Evolutionary conservation across 1,140 invertebrate genomes (phyloP).

Genomic region (Phymastichus coffea): DNA sequence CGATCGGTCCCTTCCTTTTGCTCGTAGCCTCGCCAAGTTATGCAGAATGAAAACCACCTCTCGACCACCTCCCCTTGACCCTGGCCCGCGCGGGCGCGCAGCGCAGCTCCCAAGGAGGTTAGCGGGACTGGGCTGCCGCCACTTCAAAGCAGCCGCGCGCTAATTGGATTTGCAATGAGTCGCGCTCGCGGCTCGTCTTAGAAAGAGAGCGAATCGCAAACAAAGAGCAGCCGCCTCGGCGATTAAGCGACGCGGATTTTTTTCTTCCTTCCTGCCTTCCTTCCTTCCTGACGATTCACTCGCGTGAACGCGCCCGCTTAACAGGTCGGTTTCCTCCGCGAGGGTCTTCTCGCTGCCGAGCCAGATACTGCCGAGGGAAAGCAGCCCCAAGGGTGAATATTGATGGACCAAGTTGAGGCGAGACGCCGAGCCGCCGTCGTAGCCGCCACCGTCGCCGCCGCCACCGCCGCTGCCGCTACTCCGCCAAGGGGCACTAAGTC

Average conservation of each 20-base stretch:
- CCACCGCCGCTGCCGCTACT: too few species aligned
- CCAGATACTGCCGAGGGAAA: slow-evolving; percentile 6
- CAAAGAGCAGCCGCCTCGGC: background rate
- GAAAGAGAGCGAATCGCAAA: slow-evolving; percentile 7
- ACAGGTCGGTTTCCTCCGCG: slow-evolving; percentile 33
- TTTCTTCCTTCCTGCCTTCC: background rate
- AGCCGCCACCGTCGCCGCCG: too few species aligned
- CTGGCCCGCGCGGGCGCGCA: background rate
- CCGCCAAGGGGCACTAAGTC: slow-evolving; percentile 31
- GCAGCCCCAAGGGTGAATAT: slow-evolving; percentile 37
- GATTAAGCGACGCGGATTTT: slow-evolving; percentile 24
- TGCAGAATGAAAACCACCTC: slow-evolving; percentile 31
- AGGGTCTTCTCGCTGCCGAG: slow-evolving; percentile 4
- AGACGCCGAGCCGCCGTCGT: too few species aligned
- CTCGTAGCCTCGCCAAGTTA: slow-evolving; percentile 15
- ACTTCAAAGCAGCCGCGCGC: slow-evolving; percentile 34
- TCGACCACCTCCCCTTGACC: slow-evolving; percentile 37
- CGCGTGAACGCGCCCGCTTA: slow-evolving; percentile 39
- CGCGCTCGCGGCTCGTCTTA: slow-evolving; percentile 16
- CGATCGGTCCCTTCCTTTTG: background rate
- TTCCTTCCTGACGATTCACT: slow-evolving; percentile 28
- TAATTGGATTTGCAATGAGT: slow-evolving; percentile 42
- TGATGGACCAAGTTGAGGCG: too few species aligned
- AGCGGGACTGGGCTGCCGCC: slow-evolving; percentile 23
- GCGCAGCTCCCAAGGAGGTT: slow-evolving; percentile 31